Conservation (phyloP, 2,797 vertebrate genomes). For the Tinamus major region DNA sequence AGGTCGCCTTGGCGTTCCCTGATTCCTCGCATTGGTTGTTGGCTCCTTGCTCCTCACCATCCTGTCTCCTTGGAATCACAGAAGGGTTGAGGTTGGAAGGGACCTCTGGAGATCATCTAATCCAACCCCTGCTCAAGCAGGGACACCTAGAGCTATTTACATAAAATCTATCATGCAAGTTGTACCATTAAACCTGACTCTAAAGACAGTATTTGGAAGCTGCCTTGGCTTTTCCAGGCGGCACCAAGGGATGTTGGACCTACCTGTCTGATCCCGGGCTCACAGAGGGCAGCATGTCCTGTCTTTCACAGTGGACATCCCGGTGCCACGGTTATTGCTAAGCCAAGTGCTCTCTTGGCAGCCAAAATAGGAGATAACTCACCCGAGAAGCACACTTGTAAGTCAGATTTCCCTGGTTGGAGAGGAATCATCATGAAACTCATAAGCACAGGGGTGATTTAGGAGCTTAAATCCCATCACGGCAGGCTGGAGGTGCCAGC, state of each 20-base stretch:
- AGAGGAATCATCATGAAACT: background rate
- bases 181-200: no score
- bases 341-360: background rate
- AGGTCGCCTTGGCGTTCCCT: background rate
- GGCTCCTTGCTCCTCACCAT: rapidly evolving
- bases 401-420: background rate
- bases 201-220: background rate
- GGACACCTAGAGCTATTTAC: no score
- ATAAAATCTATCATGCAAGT: no score
- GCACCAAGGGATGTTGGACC: background rate
- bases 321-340: background rate
- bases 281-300: background rate
- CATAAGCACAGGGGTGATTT: background rate
- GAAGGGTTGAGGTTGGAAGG: no score
- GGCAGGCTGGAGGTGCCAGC: background rate
- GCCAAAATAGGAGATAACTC: conserved; percentile 21
- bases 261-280: background rate
- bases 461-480: background rate
- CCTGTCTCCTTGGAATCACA: background rate
- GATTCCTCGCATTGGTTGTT: no score
- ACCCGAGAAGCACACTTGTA: background rate
- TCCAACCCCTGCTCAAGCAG: no score
- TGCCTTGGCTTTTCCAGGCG: background rate
- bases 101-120: no score
- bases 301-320: background rate